phyloP scores from a whole-genome alignment of 2,888 invertebrate species.

The Melolontha melolontha region DNA sequence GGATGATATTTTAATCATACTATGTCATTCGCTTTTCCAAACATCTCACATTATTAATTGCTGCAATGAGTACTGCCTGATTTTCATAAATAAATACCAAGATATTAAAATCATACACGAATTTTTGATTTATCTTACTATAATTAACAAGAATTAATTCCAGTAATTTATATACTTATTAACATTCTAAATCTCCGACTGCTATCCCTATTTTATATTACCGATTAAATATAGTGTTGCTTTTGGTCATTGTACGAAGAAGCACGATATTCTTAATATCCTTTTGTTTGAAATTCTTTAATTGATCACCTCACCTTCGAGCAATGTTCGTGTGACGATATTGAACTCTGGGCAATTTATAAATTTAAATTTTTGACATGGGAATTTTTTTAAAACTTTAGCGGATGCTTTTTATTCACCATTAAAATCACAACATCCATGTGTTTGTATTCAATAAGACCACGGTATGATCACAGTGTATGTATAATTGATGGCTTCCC shows the following conservation, averaged over 20 bases:
- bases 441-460: slow-evolving; percentile 3
- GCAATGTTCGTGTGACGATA: slow-evolving; percentile 1
- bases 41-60: too few species aligned
- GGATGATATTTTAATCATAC: too few species aligned
- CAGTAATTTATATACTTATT: too few species aligned
- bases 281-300: neutral
- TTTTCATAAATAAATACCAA: too few species aligned
- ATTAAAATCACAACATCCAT: slow-evolving; percentile 4
- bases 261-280: neutral
- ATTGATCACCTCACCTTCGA: slow-evolving; percentile 9
- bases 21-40: too few species aligned
- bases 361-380: slow-evolving; percentile 33
- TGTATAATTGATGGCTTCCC: slow-evolving; percentile 40
- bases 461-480: slow-evolving; percentile 16
- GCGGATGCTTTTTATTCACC: slow-evolving; percentile 11
- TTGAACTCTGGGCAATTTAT: slow-evolving; percentile 27
- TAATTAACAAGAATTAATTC: too few species aligned
- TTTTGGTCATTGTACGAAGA: neutral
- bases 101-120: too few species aligned
- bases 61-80: too few species aligned
- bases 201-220: too few species aligned
- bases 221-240: neutral
- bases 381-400: slow-evolving; percentile 9
- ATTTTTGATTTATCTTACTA: too few species aligned
- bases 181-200: too few species aligned